A percentile compares a stretch with the other conserved stretches of the same genome.
phyloP scores from a whole-genome alignment of 2,113 vertebrate species.

The Crocuta crocuta region DNA sequence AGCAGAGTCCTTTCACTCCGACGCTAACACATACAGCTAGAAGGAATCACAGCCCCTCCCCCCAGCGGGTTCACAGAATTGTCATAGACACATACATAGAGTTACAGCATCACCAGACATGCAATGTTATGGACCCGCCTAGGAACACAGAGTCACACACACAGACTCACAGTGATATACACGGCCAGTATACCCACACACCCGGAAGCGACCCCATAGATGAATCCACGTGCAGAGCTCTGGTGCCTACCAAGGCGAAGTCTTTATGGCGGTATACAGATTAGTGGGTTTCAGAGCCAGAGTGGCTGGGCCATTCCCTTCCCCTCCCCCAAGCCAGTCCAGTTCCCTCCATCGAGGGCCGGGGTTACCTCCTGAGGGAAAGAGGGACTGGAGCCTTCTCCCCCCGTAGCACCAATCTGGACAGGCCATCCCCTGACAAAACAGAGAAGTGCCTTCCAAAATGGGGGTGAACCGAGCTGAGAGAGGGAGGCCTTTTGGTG shows the following conservation, averaged over 20 bases:
- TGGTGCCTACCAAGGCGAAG: constrained; percentile 64
- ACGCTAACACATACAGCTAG: neutral
- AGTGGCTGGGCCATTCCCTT: neutral
- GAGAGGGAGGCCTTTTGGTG: neutral
- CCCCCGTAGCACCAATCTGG: constrained; percentile 65
- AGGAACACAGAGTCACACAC: neutral
- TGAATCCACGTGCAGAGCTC: constrained; percentile 42
- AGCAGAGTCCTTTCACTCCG: neutral
- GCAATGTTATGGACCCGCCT: neutral
- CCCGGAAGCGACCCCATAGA: neutral
- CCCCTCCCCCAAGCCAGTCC: neutral
- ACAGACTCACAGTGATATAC: neutral
- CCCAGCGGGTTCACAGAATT: neutral
- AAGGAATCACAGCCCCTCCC: neutral
- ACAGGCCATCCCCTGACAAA: constrained; percentile 20
- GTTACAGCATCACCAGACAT: neutral
- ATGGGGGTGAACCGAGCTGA: neutral
- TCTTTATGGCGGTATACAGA: constrained; percentile 65
- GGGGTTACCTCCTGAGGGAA: neutral
- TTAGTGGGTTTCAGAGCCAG: constrained; percentile 34
- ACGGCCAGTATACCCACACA: neutral
- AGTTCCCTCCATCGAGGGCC: neutral
- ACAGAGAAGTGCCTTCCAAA: constrained; percentile 21
- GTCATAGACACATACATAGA: neutral
- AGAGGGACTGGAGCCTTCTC: neutral